phyloP scores from a whole-genome alignment of 2,888 invertebrate species.

The Spodoptera littoralis region DNA sequence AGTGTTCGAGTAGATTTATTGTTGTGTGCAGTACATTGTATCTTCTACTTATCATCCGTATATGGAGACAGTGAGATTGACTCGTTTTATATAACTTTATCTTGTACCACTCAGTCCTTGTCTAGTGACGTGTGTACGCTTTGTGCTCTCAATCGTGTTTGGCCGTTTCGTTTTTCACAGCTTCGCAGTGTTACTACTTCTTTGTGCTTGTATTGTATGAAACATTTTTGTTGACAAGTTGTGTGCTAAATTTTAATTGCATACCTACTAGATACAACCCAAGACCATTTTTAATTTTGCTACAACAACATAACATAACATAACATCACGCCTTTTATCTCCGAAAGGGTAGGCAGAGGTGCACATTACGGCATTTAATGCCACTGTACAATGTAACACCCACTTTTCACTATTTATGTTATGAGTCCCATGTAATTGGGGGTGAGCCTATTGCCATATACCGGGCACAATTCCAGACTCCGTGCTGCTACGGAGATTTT shows the following conservation, averaged over 20 bases:
- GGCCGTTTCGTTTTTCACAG: conserved; percentile 39
- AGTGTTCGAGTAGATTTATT: conserved; percentile 25
- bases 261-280: conserved; percentile 3
- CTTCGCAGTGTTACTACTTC: conserved; percentile 23
- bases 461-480: too few relatives aligned
- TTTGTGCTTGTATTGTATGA: conserved; percentile 33
- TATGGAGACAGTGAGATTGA: conserved; percentile 30
- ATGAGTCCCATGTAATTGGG: too few relatives aligned
- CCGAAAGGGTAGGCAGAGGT: too few relatives aligned
- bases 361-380: too few relatives aligned
- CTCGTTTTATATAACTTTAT: conserved; percentile 35
- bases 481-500: too few relatives aligned
- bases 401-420: too few relatives aligned
- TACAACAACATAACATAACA: too few relatives aligned
- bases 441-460: too few relatives aligned
- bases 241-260: conserved; percentile 2
- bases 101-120: conserved; percentile 30
- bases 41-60: conserved; percentile 33
- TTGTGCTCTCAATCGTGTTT: conserved; percentile 40
- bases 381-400: too few relatives aligned
- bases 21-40: conserved; percentile 20
- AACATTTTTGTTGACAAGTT: conserved; percentile 15
- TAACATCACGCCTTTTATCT: too few relatives aligned
- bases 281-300: background rate
- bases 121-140: conserved; percentile 32